A percentile compares a stretch with the other conserved stretches of the same genome.
Conservation (phyloP, 2,797 vertebrate species). For the Linurgus olivaceus region DNA sequence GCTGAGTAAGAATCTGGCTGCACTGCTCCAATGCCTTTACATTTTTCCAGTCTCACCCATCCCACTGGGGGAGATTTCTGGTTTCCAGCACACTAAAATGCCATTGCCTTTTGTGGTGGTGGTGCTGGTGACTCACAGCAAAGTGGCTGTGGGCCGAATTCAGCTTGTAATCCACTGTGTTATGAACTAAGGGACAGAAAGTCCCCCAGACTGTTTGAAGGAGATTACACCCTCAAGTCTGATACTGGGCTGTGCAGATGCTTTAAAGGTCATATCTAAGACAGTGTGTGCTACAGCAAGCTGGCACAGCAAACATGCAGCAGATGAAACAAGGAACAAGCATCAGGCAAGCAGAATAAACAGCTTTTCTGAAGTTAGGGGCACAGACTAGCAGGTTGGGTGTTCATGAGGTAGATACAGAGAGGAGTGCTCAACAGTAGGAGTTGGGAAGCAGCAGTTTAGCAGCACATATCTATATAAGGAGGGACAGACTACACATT, state of each 20-base stretch:
- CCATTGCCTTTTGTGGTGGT: background rate
- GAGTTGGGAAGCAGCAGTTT: background rate
- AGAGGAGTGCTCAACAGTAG: background rate
- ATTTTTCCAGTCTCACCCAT: background rate
- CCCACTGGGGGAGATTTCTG: background rate
- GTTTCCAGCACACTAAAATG: background rate
- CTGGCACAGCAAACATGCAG: background rate
- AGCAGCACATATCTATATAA: conserved; percentile 27
- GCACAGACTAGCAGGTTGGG: background rate
- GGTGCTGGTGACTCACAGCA: background rate
- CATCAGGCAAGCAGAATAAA: conserved; percentile 30
- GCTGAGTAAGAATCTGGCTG: background rate
- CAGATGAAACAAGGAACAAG: conserved; percentile 29
- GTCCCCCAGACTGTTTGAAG: background rate
- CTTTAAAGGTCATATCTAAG: conserved; percentile 32
- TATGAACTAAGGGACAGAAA: conserved; percentile 15
- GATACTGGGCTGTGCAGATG: conserved; percentile 10
- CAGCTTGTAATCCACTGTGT: background rate
- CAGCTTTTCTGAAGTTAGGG: conserved; percentile 20
- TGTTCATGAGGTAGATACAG: background rate
- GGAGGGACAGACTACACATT: conserved; percentile 27
- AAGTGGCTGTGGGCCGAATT: background rate
- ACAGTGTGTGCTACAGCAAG: background rate
- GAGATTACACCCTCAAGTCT: background rate
- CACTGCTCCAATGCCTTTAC: background rate